Conservation (phyloP, 2,113 vertebrate species). For the Piprites chloris region DNA sequence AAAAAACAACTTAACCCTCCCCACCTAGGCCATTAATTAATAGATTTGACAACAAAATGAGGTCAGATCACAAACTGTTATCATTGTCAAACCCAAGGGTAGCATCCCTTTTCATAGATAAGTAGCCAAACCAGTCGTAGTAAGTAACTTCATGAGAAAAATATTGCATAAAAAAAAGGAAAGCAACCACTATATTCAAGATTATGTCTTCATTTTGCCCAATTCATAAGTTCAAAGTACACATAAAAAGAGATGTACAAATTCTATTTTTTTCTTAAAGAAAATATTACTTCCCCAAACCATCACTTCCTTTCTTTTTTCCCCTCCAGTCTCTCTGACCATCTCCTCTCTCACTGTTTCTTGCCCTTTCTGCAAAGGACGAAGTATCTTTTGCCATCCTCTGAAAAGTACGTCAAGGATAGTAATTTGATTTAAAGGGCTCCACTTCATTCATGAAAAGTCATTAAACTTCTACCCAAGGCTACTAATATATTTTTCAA, state of each 20-base stretch:
- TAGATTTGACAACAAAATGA: background rate
- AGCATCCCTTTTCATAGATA: background rate
- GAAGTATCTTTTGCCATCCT: background rate
- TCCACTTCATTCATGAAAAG: background rate
- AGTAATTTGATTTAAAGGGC: background rate
- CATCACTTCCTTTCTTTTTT: background rate
- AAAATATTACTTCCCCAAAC: background rate
- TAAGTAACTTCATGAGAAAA: background rate
- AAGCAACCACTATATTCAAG: background rate
- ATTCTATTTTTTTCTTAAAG: background rate
- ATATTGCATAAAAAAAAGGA: background rate
- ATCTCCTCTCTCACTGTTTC: background rate
- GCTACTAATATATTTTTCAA: background rate
- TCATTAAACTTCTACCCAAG: background rate
- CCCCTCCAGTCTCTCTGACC: background rate
- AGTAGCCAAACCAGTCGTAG: background rate
- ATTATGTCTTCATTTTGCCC: background rate
- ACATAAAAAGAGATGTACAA: background rate
- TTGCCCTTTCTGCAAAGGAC: background rate
- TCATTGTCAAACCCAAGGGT: background rate
- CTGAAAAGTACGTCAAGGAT: background rate
- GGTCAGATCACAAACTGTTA: background rate
- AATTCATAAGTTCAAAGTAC: background rate
- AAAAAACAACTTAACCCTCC: no score
- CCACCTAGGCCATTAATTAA: background rate